Conservation (phyloP, 1,140 invertebrate genomes). For the Pseudomyrmex flavicornis region DNA sequence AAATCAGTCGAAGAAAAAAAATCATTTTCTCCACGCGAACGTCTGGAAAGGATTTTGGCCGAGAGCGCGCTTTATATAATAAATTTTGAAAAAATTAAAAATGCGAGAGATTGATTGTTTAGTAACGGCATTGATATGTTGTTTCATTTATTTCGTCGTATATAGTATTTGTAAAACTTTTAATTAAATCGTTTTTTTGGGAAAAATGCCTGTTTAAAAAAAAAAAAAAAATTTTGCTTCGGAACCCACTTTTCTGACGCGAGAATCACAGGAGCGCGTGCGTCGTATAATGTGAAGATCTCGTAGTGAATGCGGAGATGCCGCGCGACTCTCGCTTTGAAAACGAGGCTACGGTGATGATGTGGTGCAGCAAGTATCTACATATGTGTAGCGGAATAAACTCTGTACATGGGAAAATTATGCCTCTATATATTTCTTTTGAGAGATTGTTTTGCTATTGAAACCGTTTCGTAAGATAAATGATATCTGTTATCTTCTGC, state of each 20-base stretch:
- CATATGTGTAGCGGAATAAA: neutral
- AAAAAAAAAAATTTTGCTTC: neutral
- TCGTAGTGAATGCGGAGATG: slow-evolving; percentile 6
- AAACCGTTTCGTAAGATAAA: neutral
- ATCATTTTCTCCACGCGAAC: neutral
- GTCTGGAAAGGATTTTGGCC: no score
- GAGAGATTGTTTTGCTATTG: neutral
- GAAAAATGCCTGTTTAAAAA: no score
- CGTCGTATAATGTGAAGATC: no score
- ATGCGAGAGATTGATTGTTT: no score
- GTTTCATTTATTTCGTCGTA: no score
- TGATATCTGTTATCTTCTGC: no score
- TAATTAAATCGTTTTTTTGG: no score
- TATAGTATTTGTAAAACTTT: no score
- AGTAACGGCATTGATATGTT: no score
- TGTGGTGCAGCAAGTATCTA: slow-evolving; percentile 21
- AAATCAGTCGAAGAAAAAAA: neutral
- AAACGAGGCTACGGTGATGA: slow-evolving; percentile 74
- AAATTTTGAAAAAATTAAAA: no score
- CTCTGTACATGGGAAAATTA: neutral
- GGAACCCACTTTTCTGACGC: slow-evolving; percentile 34
- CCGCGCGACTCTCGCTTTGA: slow-evolving; percentile 70
- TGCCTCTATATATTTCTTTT: neutral
- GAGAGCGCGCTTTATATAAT: no score
- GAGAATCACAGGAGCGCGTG: slow-evolving; percentile 5